phyloP scores from a whole-genome alignment of 2,113 vertebrate genomes.

The Podarcis raffonei region DNA sequence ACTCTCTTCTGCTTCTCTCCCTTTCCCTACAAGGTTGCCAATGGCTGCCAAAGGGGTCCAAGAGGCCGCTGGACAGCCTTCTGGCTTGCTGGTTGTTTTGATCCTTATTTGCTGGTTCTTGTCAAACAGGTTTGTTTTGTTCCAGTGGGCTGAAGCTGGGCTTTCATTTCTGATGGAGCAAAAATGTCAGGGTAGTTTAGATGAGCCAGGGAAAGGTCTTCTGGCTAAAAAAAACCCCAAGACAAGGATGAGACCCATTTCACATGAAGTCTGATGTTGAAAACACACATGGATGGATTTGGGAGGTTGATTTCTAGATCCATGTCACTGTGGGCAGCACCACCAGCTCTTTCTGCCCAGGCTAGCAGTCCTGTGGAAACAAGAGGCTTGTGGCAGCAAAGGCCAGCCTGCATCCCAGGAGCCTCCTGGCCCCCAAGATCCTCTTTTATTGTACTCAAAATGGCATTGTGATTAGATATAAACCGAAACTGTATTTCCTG shows the following conservation, averaged over 20 bases:
- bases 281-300: background rate
- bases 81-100: background rate
- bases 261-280: background rate
- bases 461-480: conserved; percentile 83
- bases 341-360: background rate
- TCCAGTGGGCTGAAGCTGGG: background rate
- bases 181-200: background rate
- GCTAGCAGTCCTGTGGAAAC: conserved; percentile 47
- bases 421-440: conserved; percentile 58
- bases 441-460: conserved; percentile 74
- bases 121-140: background rate
- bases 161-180: background rate
- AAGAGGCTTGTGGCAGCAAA: conserved; percentile 50
- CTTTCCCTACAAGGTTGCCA: background rate
- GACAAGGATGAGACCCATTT: background rate
- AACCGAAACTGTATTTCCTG: conserved; percentile 84
- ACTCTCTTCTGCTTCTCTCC: background rate
- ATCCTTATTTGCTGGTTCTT: background rate
- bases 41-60: background rate
- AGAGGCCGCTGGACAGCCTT: background rate
- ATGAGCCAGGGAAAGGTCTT: background rate
- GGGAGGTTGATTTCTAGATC: background rate
- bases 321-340: conserved; percentile 19
- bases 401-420: conserved; percentile 64
- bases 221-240: background rate